phyloP scores from a whole-genome alignment of 2,113 vertebrate genomes.

The Clarias magur region DNA sequence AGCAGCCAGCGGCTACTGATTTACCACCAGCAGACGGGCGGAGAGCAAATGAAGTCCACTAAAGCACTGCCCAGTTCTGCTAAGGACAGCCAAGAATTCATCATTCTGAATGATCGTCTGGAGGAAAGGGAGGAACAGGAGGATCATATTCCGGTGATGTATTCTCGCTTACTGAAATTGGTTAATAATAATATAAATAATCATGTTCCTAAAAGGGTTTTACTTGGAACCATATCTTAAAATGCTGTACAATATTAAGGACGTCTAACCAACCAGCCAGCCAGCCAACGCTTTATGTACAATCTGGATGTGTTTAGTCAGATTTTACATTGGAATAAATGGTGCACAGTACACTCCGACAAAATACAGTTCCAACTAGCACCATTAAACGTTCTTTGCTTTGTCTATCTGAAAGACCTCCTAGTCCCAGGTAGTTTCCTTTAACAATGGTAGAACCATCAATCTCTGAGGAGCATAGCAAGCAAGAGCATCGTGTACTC shows the following conservation, averaged over 20 bases:
- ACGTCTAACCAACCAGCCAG: neutral
- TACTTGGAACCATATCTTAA: neutral
- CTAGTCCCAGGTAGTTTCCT: neutral
- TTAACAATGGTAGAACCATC: neutral
- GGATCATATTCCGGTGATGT: neutral
- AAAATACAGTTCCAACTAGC: neutral
- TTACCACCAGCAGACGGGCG: slow-evolving; percentile 58
- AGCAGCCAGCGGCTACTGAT: slow-evolving; percentile 59
- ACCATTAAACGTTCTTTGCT: neutral
- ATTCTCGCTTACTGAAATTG: neutral
- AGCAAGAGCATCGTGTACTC: neutral
- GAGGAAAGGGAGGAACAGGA: neutral
- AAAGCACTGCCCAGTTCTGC: neutral
- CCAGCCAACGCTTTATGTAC: neutral
- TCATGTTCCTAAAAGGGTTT: too few relatives aligned
- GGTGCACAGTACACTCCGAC: too few relatives aligned
- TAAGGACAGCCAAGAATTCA: slow-evolving; percentile 58
- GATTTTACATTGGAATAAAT: neutral
- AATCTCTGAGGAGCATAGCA: neutral
- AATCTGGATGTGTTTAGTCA: neutral
- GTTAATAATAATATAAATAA: neutral
- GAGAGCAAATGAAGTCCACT: slow-evolving; percentile 59
- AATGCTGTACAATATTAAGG: neutral
- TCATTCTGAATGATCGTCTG: slow-evolving; percentile 47
- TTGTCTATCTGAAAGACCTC: neutral